A percentile compares a stretch with the other conserved stretches of the same genome.
phyloP scores from a whole-genome alignment of 2,113 vertebrate species.

The Siphamia tubifer region DNA sequence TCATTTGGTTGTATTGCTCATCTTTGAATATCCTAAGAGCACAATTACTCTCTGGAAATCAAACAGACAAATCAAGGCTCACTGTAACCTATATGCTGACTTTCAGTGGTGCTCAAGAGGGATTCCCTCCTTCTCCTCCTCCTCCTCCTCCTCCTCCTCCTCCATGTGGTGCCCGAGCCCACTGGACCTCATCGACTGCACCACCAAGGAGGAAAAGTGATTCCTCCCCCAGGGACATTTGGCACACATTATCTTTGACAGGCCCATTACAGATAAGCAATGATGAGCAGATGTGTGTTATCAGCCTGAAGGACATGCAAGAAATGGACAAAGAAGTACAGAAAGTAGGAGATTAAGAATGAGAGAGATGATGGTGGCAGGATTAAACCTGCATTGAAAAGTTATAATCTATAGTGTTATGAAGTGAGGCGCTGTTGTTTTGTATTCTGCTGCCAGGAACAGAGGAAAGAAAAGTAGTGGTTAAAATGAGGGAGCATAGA shows the following conservation, averaged over 20 bases:
- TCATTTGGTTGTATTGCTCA: neutral
- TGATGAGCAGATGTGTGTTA: constrained; percentile 56
- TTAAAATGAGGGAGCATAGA: neutral
- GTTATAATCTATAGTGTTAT: neutral
- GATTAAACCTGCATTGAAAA: constrained; percentile 11
- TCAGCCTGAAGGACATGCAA: constrained; percentile 23
- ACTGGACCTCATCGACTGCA: constrained; percentile 34
- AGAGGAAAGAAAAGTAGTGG: neutral
- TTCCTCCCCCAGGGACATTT: constrained; percentile 64
- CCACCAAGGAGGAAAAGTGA: constrained; percentile 33
- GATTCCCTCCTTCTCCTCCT: constrained; percentile 19
- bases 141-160: no score
- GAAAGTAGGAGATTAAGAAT: neutral
- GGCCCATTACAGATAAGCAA: constrained; percentile 87
- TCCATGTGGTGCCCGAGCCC: constrained; percentile 17
- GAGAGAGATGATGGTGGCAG: neutral
- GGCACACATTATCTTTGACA: constrained; percentile 82
- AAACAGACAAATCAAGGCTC: neutral
- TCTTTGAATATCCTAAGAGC: neutral
- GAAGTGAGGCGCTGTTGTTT: neutral
- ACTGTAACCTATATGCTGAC: neutral
- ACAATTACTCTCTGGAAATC: neutral
- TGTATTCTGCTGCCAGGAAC: neutral
- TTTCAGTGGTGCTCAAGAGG: constrained; percentile 1
- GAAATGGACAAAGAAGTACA: neutral